Evolutionary conservation across 2,888 invertebrate genomes (phyloP).

Genomic region (Loripinus fragilis): DNA sequence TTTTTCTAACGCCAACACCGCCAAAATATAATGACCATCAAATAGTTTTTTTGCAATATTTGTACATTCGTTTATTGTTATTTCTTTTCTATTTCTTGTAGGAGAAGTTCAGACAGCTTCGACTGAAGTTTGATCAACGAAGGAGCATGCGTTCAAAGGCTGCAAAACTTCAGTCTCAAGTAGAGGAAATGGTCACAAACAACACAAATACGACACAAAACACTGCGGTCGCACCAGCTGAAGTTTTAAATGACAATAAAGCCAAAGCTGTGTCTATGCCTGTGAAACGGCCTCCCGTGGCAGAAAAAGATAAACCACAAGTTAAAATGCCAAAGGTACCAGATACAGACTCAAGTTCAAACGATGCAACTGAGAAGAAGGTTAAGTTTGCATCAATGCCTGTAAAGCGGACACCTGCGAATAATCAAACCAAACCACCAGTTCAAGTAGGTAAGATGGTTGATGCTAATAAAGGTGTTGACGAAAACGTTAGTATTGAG

Average conservation of each 20-base stretch:
- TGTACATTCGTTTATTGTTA: too few relatives aligned
- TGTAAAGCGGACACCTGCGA: neutral
- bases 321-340: neutral
- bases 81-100: constrained; percentile 34
- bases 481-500: neutral
- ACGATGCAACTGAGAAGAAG: neutral
- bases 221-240: neutral
- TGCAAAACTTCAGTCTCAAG: neutral
- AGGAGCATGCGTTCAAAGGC: constrained; percentile 2
- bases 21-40: too few relatives aligned
- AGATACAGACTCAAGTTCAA: neutral
- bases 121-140: constrained; percentile 27
- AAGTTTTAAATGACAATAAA: neutral
- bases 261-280: neutral
- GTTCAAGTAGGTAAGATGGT: neutral
- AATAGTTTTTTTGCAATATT: too few relatives aligned
- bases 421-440: neutral
- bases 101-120: constrained; percentile 28
- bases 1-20: too few relatives aligned
- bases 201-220: neutral
- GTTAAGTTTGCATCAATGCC: neutral
- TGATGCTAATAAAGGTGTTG: neutral
- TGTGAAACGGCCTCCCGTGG: neutral
- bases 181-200: neutral
- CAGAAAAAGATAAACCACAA: neutral